Evolutionary conservation across 1,140 invertebrate species (phyloP).

Genomic region (Arion vulgaris): DNA sequence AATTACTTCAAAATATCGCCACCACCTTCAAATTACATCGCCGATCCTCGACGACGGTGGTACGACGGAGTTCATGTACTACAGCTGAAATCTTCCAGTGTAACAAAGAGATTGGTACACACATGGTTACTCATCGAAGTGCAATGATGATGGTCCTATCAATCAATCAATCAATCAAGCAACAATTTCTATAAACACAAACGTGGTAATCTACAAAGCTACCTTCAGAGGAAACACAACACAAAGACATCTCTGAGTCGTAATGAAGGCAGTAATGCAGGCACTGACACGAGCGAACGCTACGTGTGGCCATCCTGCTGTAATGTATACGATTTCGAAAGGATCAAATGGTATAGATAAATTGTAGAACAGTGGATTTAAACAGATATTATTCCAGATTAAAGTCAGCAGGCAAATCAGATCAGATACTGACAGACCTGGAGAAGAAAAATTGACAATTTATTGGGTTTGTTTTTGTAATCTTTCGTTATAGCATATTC

Average conservation of each 20-base stretch:
- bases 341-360: background rate
- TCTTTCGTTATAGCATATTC: too few species aligned
- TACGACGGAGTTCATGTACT: too few species aligned
- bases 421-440: constrained; percentile 4
- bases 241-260: background rate
- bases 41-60: too few species aligned
- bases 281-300: background rate
- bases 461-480: too few species aligned
- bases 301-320: background rate
- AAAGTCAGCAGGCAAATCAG: background rate
- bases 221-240: background rate
- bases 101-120: too few species aligned
- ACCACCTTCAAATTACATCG: too few species aligned
- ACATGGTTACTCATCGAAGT: too few species aligned
- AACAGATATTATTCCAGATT: background rate
- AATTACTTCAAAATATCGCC: too few species aligned
- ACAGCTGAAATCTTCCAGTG: too few species aligned
- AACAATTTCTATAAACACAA: background rate
- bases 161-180: too few species aligned
- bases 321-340: background rate
- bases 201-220: background rate
- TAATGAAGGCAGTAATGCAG: constrained; percentile 8
- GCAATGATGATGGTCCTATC: too few species aligned
- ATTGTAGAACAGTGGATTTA: background rate
- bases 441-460: too few species aligned